phyloP scores from a whole-genome alignment of 2,888 invertebrate species.

The Eustalomyia histrio region DNA sequence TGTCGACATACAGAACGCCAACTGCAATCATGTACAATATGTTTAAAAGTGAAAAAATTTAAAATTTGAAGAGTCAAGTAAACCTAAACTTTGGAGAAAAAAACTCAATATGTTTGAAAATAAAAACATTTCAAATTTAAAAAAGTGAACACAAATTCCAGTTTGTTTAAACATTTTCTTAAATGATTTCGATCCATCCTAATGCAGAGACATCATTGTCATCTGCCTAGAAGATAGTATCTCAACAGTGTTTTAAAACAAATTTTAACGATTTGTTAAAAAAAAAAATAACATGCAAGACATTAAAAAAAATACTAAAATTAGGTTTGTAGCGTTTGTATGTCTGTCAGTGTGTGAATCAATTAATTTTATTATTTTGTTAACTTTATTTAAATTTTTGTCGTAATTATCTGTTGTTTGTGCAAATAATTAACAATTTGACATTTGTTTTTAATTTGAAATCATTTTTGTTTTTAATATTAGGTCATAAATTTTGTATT shows the following conservation, averaged over 20 bases:
- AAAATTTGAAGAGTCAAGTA: no score
- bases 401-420: slow-evolving; percentile 17
- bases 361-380: slow-evolving; percentile 49
- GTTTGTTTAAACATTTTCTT: no score
- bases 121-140: no score
- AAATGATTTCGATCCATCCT: no score
- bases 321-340: slow-evolving; percentile 8
- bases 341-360: slow-evolving; percentile 32
- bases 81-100: no score
- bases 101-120: no score
- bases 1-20: no score
- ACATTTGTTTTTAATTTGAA: neutral
- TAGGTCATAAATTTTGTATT: neutral
- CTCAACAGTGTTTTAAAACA: neutral
- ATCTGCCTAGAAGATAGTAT: neutral
- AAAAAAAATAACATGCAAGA: neutral
- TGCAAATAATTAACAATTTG: slow-evolving; percentile 17
- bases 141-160: no score
- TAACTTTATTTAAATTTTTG: slow-evolving; percentile 17
- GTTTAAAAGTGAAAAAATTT: no score
- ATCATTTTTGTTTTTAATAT: neutral
- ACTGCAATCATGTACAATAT: no score
- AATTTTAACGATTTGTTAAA: slow-evolving; percentile 34
- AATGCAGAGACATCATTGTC: neutral
- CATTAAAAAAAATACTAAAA: slow-evolving; percentile 13